Evolutionary conservation across 2,113 vertebrate genomes (phyloP).

Genomic region (Puffinus mauretanicus): DNA sequence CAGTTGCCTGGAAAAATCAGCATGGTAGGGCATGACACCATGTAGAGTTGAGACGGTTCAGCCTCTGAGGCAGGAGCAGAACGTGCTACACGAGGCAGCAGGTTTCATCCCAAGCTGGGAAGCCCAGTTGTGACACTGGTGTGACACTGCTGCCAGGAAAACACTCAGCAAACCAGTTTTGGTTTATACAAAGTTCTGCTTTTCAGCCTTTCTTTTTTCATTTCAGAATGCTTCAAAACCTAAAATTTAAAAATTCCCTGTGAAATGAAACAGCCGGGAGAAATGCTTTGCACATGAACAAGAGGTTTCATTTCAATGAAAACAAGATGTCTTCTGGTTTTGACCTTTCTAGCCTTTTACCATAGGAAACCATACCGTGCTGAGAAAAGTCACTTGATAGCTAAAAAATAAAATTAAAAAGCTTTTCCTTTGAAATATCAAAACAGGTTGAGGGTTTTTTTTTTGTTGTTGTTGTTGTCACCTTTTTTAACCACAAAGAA

Average conservation of each 20-base stretch:
- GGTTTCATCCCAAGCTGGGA: not conserved
- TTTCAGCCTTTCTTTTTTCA: not conserved
- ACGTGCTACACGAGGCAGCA: rapidly evolving
- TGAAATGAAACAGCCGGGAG: not conserved
- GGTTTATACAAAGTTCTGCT: not conserved
- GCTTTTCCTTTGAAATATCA: not conserved
- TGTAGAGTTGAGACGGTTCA: not conserved
- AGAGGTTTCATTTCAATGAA: not conserved
- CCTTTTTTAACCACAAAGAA: not conserved
- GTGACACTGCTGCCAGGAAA: not conserved
- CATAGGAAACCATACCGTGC: not conserved
- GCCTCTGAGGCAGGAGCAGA: not conserved
- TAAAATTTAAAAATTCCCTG: not conserved
- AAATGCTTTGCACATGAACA: not conserved
- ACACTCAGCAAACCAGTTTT: not conserved
- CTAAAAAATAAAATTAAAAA: not conserved
- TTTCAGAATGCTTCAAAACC: not conserved
- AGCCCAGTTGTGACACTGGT: not conserved
- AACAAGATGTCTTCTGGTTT: not conserved
- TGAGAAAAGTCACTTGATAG: not conserved
- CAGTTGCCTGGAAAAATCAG: not conserved
- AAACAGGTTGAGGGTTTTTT: not conserved
- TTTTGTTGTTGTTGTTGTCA: not conserved
- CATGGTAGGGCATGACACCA: not conserved
- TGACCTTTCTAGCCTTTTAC: not conserved